Percentiles rank a stretch among this genome's conserved stretches.
Evolutionary conservation across 1,140 invertebrate species (phyloP).

Genomic region (Drosophila novamexicana): DNA sequence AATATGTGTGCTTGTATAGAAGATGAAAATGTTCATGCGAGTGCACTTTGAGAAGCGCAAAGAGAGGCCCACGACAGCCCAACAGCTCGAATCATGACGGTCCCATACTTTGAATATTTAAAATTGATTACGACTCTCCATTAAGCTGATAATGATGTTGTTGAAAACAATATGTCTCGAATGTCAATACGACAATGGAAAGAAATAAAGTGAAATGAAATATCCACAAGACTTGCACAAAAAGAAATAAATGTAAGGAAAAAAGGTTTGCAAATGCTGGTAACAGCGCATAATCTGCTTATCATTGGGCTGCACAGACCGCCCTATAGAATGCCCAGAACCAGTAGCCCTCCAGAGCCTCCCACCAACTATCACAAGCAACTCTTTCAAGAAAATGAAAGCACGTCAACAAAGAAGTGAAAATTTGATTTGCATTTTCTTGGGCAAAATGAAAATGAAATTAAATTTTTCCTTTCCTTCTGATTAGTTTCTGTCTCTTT

Average conservation of each 20-base stretch:
- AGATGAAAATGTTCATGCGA: neutral
- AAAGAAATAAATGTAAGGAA: slow-evolving; percentile 16
- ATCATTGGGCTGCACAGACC: slow-evolving; percentile 55
- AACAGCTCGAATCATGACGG: neutral
- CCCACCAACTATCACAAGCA: slow-evolving; percentile 1
- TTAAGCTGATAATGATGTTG: slow-evolving; percentile 27
- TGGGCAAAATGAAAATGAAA: slow-evolving; percentile 52
- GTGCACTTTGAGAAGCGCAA: slow-evolving; percentile 3
- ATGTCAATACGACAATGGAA: slow-evolving; percentile 56
- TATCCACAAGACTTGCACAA: slow-evolving; percentile 24
- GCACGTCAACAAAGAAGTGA: slow-evolving; percentile 63
- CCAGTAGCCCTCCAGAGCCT: neutral
- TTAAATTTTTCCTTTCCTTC: slow-evolving; percentile 40
- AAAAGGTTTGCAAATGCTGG: slow-evolving; percentile 48
- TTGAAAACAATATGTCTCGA: slow-evolving; percentile 63
- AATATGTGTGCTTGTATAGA: neutral
- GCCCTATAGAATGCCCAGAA: slow-evolving; percentile 9
- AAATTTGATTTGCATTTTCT: slow-evolving; percentile 72
- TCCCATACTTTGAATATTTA: slow-evolving; percentile 8
- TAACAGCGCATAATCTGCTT: slow-evolving; percentile 70
- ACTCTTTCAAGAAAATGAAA: slow-evolving; percentile 44
- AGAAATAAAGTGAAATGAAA: slow-evolving; percentile 33
- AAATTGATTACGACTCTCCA: slow-evolving; percentile 5
- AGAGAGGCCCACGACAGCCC: neutral
- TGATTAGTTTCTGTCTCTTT: neutral